Evolutionary conservation across 2,888 invertebrate genomes (phyloP), one percentile per base, ranked within the genome.

Genomic region (Smittia aterrima): DNA sequence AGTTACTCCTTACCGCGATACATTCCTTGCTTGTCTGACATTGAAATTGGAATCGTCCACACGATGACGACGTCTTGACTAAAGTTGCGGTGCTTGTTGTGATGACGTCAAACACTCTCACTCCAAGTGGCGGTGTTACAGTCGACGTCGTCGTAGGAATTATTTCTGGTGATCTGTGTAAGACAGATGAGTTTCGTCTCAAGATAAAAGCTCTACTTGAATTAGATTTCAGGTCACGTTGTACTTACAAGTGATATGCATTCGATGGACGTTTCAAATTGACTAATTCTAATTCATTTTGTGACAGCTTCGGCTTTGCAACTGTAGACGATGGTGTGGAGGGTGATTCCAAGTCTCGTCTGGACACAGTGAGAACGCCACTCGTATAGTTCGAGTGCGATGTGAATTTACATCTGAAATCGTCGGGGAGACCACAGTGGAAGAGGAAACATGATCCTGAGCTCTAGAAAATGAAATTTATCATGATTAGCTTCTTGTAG

Each of bases 361-460:
- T 84, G 80, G 88, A 88, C 27, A 90, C 85, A 70, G 90, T 89
- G 77, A 95, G 84, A 77, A 95, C 90, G 66, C 92, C 95, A 81
- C 93, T 94, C 76, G 92, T 93, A 82, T 95, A 96, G 84, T 93
- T 93, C 70, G 88, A 87, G 82, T 96, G 95, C 75, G 89, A 87
- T 1, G 95, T 94, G 81, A 96, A 96, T 85, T 94, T 94, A 85
- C 96, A 96, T 79, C 93, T 92, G 83, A 95, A 95, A 82, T 95
- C 92, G 80, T 93, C 92, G 0, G 93, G 90, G 3, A 93, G 90
- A 1, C 96, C 95, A 82, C 96, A 96, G 82, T 92, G 90, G 83
- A 96, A 96, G 77, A 96, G 85, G 82, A 95, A 96, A 82, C 95
- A 96, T 80, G 93, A 93, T 76, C 94, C 94, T 1, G 91, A 88